phyloP scores from a whole-genome alignment of 2,888 invertebrate genomes.

The Polia nebulosa region DNA sequence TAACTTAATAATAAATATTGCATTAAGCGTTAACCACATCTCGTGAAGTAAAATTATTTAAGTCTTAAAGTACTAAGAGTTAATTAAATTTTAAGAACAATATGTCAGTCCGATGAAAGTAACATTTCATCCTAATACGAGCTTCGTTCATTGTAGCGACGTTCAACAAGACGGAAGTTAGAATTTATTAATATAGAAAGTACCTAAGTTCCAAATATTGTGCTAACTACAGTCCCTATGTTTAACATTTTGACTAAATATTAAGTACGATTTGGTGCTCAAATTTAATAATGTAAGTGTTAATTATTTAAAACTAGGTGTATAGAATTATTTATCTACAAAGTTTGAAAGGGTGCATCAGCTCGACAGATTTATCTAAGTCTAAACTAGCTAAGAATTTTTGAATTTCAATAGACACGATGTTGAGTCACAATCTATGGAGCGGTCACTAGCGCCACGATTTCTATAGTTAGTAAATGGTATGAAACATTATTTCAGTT shows the following conservation, averaged over 20 bases:
- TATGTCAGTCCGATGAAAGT: conserved; percentile 88
- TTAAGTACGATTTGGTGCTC: conserved; percentile 91
- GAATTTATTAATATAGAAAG: conserved; percentile 76
- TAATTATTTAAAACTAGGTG: conserved; percentile 86
- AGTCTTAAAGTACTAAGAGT: conserved; percentile 85
- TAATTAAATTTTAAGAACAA: conserved; percentile 85
- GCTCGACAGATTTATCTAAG: conserved; percentile 78
- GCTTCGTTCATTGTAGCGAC: conserved; percentile 75
- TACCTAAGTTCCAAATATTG: conserved; percentile 81
- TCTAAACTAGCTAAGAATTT: conserved; percentile 74
- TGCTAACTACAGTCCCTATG: conserved; percentile 79
- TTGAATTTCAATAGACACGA: conserved; percentile 68
- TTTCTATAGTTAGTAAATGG: conserved; percentile 7
- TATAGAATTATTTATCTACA: conserved; percentile 88
- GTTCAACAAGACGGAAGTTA: conserved; percentile 79
- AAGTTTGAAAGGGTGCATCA: conserved; percentile 83
- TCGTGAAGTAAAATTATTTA: conserved; percentile 84
- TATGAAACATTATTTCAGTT: conserved; percentile 1
- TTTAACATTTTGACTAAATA: conserved; percentile 89
- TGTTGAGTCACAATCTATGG: conserved; percentile 55
- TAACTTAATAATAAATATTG: conserved; percentile 91
- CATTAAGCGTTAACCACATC: conserved; percentile 88
- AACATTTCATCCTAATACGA: conserved; percentile 82
- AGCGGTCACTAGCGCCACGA: conserved; percentile 38
- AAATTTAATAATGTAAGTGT: conserved; percentile 89